phyloP scores from a whole-genome alignment of 2,113 vertebrate species.

The Bufo gargarizans region DNA sequence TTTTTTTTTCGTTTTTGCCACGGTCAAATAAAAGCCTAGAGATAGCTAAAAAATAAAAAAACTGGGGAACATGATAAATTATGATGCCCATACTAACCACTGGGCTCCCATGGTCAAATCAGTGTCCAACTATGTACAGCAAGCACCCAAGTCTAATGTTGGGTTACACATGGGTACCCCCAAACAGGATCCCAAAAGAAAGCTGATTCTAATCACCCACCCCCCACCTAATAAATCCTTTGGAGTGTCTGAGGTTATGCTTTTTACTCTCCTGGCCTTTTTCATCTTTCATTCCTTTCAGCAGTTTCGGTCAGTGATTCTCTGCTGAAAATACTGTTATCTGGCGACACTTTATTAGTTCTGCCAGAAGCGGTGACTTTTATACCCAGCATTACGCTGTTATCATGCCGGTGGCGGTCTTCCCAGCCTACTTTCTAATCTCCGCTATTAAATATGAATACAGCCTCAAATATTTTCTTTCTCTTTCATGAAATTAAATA shows the following conservation, averaged over 20 bases:
- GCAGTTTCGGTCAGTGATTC: not conserved
- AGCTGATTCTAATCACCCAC: not conserved
- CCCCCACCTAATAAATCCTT: not conserved
- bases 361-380: not conserved
- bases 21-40: too few species aligned
- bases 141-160: too few species aligned
- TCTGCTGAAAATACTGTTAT: not conserved
- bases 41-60: not conserved
- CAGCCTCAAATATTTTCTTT: not conserved
- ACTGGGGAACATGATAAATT: not conserved
- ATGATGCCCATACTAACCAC: not conserved
- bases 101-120: too few species aligned
- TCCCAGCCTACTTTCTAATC: slow-evolving; percentile 2
- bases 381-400: not conserved
- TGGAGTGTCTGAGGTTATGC: not conserved
- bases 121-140: too few species aligned
- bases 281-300: not conserved
- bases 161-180: too few species aligned
- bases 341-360: not conserved
- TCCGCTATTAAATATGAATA: slow-evolving; percentile 23
- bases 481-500: not conserved
- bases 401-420: not conserved
- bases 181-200: not conserved
- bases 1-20: too few species aligned
- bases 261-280: not conserved